phyloP scores from a whole-genome alignment of 1,140 invertebrate species.

The Pemphigus obesinymphae region DNA sequence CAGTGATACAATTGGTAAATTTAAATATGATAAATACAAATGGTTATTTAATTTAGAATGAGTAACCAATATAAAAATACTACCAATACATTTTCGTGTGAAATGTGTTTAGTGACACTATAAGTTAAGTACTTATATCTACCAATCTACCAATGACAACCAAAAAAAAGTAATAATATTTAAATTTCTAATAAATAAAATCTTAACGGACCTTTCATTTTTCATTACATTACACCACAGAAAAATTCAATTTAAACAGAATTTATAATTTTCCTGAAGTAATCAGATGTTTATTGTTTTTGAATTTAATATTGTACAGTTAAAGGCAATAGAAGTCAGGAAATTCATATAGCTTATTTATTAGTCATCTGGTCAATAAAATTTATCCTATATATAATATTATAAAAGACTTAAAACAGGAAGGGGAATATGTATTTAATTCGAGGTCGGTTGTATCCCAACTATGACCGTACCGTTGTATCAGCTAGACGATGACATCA shows the following conservation, averaged over 20 bases:
- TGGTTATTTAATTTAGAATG: neutral
- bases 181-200: neutral
- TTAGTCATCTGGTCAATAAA: constrained; percentile 21
- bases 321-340: neutral
- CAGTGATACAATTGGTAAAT: neutral
- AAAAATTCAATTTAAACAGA: neutral
- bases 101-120: neutral
- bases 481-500: constrained; percentile 38
- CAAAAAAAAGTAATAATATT: too few relatives aligned
- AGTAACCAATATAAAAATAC: neutral
- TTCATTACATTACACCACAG: too few relatives aligned
- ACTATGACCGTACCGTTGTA: too few relatives aligned
- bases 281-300: neutral
- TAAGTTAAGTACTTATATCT: too few relatives aligned
- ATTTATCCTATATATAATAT: neutral
- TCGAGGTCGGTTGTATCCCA: constrained; percentile 21
- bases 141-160: too few relatives aligned
- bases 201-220: neutral
- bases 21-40: neutral
- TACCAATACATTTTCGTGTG: neutral
- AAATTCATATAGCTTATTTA: neutral
- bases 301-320: neutral
- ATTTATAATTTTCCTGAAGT: neutral
- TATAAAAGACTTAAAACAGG: neutral
- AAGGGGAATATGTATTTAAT: constrained; percentile 17